Evolutionary conservation across 2,113 vertebrate genomes (phyloP).

Genomic region (Dendrocopos noguchii): DNA sequence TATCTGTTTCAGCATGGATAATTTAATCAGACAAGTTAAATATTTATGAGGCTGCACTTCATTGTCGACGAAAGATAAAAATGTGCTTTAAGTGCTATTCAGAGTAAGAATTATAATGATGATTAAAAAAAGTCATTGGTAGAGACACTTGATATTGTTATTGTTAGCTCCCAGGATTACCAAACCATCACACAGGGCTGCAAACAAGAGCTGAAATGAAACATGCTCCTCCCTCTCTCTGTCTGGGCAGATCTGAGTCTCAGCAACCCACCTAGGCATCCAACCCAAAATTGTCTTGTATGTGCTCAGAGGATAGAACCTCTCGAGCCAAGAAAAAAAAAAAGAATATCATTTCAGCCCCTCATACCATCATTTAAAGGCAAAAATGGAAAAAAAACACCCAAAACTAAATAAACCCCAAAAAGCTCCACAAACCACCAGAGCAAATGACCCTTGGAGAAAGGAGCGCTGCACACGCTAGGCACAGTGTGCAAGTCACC

Average conservation of each 20-base stretch:
- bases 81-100: constrained; percentile 46
- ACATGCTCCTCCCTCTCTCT: not conserved
- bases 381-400: not conserved
- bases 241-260: not conserved
- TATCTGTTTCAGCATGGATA: constrained; percentile 61
- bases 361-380: not conserved
- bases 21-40: constrained; percentile 70
- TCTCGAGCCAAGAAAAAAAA: not conserved
- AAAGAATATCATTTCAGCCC: not conserved
- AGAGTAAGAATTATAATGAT: constrained; percentile 56
- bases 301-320: not conserved
- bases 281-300: accelerated
- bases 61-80: constrained; percentile 62
- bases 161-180: constrained; percentile 56
- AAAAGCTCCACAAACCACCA: no score
- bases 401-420: no score
- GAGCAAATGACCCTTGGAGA: not conserved
- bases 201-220: constrained; percentile 40
- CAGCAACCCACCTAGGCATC: not conserved
- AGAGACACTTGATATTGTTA: constrained; percentile 60
- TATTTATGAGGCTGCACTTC: constrained; percentile 71
- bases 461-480: accelerated
- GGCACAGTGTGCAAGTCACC: not conserved
- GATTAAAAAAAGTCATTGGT: constrained; percentile 57
- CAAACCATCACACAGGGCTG: constrained; percentile 23